Conservation (phyloP, 2,888 invertebrate species). For the Luperina nickerlii region DNA sequence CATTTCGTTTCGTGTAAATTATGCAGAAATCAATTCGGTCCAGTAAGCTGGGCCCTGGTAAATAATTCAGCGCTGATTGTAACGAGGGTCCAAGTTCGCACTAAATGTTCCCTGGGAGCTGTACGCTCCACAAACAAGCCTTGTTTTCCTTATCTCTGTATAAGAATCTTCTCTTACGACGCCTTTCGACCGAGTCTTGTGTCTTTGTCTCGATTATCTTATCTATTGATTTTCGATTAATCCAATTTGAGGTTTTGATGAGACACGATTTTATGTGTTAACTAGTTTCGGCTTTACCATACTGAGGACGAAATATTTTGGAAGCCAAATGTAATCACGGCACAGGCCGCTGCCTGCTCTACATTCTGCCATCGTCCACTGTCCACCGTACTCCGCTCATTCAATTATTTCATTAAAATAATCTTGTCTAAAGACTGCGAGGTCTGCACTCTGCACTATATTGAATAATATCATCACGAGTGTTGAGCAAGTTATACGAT, state of each 20-base stretch:
- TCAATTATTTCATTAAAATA: slow-evolving; percentile 87
- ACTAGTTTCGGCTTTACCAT: slow-evolving; percentile 66
- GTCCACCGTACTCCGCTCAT: slow-evolving; percentile 80
- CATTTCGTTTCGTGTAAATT: slow-evolving; percentile 84
- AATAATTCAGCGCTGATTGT: slow-evolving; percentile 89
- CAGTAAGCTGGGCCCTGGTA: slow-evolving; percentile 83
- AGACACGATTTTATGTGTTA: slow-evolving; percentile 53
- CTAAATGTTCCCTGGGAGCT: slow-evolving; percentile 84
- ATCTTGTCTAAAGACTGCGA: slow-evolving; percentile 79
- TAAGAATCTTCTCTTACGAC: slow-evolving; percentile 74
- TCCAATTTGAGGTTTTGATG: slow-evolving; percentile 68
- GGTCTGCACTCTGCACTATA: slow-evolving; percentile 76
- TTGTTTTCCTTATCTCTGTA: slow-evolving; percentile 80
- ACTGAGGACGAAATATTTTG: slow-evolving; percentile 55
- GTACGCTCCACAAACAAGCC: slow-evolving; percentile 79
- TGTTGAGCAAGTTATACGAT: slow-evolving; percentile 72
- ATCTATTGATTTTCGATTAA: slow-evolving; percentile 72
- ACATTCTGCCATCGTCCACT: slow-evolving; percentile 82
- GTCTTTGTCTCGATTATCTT: slow-evolving; percentile 70
- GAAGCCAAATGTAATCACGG: slow-evolving; percentile 79
- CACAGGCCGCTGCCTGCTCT: slow-evolving; percentile 73
- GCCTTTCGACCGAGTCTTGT: slow-evolving; percentile 67
- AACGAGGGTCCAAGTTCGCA: slow-evolving; percentile 85
- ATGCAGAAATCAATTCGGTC: slow-evolving; percentile 88
- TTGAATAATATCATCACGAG: slow-evolving; percentile 75